phyloP scores from a whole-genome alignment of 2,113 vertebrate species.

The human region DNA sequence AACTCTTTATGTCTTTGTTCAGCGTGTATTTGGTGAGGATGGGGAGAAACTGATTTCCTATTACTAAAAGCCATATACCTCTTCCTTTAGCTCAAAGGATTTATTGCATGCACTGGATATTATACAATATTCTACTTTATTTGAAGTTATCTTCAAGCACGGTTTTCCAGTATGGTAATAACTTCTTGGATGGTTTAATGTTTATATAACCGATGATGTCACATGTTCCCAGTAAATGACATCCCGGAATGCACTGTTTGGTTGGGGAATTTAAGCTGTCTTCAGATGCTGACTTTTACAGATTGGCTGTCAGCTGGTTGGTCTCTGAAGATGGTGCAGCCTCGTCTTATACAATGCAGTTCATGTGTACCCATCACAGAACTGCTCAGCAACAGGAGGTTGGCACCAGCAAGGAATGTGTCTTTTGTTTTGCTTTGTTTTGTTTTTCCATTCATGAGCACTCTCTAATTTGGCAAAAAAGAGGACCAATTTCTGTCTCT shows the following conservation, averaged over 20 bases:
- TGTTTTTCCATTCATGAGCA: neutral
- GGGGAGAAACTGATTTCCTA: neutral
- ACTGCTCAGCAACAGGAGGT: neutral
- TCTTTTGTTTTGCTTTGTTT: neutral
- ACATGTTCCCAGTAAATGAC: neutral
- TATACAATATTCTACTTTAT: neutral
- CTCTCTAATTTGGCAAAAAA: neutral
- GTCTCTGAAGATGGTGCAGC: neutral
- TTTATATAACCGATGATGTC: neutral
- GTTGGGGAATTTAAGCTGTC: neutral
- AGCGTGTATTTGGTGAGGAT: neutral
- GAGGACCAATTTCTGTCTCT: neutral
- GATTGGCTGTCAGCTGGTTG: neutral
- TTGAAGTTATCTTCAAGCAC: neutral
- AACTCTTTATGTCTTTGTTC: neutral
- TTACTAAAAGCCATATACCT: neutral
- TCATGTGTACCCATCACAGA: neutral
- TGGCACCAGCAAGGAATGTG: neutral
- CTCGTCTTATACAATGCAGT: neutral
- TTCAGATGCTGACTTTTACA: conserved; percentile 4
- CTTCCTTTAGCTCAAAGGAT: neutral
- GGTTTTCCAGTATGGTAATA: neutral
- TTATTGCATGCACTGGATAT: neutral
- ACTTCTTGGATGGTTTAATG: neutral
- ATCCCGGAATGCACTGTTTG: neutral